Evolutionary conservation across 2,113 vertebrate species (phyloP).

Genomic region (Gasterosteus aculeatus): DNA sequence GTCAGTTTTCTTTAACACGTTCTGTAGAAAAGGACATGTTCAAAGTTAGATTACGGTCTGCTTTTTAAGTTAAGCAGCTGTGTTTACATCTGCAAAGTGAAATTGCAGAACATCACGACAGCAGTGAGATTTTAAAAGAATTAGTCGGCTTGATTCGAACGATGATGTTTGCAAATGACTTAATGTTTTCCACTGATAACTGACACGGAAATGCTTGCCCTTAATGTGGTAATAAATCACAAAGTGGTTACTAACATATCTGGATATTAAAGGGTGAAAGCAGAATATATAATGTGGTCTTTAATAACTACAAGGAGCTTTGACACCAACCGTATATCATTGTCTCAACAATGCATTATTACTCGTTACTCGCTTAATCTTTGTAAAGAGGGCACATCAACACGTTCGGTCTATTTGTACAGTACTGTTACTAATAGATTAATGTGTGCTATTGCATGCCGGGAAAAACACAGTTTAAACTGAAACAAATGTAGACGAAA

Average conservation of each 20-base stretch:
- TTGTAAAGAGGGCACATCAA: background rate
- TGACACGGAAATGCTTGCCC: background rate
- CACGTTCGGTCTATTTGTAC: background rate
- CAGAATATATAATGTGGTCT: background rate
- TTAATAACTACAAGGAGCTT: background rate
- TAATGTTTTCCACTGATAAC: background rate
- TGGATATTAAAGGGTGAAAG: background rate
- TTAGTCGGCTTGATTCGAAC: background rate
- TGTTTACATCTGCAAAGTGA: conserved; percentile 39
- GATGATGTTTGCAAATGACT: background rate
- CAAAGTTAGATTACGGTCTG: background rate
- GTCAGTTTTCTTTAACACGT: background rate
- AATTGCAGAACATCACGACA: background rate
- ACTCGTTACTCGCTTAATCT: background rate
- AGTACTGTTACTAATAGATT: background rate
- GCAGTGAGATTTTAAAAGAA: background rate
- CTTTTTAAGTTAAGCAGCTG: conserved; percentile 31
- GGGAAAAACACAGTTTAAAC: background rate
- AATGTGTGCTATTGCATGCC: background rate
- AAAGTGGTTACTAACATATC: background rate
- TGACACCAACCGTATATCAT: background rate
- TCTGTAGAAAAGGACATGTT: conserved; percentile 16
- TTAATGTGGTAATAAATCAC: background rate
- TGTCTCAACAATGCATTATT: background rate
- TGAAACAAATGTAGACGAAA: background rate